Percentiles rank a stretch among this genome's conserved stretches.
These are phyloP conservation scores for Danio tinwini DNA, from an alignment of 2,797 vertebrate genomes.

Conservation along the genomic window DNA sequence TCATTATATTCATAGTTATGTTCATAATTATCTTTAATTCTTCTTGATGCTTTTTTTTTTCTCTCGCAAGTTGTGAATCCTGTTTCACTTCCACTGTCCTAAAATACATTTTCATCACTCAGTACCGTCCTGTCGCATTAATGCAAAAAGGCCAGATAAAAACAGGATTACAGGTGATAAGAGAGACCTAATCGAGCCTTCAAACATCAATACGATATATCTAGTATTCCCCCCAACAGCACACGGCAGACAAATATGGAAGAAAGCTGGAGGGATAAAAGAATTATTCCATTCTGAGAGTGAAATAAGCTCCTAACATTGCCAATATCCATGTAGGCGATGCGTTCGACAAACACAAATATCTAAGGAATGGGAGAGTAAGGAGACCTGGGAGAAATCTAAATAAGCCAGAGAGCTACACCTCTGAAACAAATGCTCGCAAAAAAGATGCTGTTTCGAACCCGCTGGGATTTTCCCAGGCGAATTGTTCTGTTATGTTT, in stretches of 20 bases:
- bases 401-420: slow-evolving; percentile 72
- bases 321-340: slow-evolving; percentile 68
- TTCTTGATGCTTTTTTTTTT: too few species aligned
- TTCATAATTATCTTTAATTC: too few species aligned
- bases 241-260: slow-evolving; percentile 58
- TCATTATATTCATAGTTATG: too few species aligned
- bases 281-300: slow-evolving; percentile 70
- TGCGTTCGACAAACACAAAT: slow-evolving; percentile 75
- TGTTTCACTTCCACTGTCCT: background rate
- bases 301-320: slow-evolving; percentile 75
- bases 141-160: slow-evolving; percentile 18
- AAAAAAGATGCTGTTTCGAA: slow-evolving; percentile 82
- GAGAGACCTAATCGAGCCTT: slow-evolving; percentile 5
- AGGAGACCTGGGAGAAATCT: slow-evolving; percentile 81
- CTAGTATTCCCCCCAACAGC: background rate
- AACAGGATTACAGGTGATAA: background rate
- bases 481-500: slow-evolving; percentile 82
- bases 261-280: slow-evolving; percentile 58
- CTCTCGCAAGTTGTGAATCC: background rate
- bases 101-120: background rate
- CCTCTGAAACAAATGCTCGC: slow-evolving; percentile 74
- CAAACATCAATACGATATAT: background rate
- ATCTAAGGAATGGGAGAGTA: slow-evolving; percentile 68
- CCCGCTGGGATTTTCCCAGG: slow-evolving; percentile 77
- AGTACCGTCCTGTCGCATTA: background rate